These are phyloP conservation scores for Brachionus sp. DNA, from an alignment of 1,140 invertebrate species.

Conservation along the genomic window DNA sequence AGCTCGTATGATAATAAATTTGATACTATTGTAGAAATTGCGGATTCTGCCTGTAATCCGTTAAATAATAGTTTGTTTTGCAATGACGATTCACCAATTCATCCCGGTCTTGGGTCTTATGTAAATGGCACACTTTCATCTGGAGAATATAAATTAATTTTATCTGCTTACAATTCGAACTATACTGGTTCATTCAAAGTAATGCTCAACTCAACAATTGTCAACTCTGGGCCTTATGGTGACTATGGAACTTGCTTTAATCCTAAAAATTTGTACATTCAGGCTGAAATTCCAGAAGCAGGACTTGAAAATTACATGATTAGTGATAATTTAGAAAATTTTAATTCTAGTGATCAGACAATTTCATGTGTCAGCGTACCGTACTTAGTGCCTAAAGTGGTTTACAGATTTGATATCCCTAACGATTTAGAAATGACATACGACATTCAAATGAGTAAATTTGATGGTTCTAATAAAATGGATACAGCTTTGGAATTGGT, in stretches of 20 bases:
- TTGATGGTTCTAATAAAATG: constrained; percentile 4
- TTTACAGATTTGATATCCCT: neutral
- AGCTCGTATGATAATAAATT: neutral
- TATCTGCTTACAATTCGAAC: neutral
- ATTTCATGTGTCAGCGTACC: neutral
- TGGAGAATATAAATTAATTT: neutral
- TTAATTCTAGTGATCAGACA: neutral
- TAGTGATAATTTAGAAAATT: neutral
- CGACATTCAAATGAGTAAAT: constrained; percentile 13
- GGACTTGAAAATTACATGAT: neutral
- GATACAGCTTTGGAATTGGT: neutral
- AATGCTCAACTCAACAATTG: neutral
- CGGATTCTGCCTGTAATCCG: neutral
- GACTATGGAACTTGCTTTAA: neutral
- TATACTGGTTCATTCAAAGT: neutral
- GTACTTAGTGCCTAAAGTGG: neutral
- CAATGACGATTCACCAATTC: neutral
- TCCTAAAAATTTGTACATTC: neutral
- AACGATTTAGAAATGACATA: neutral
- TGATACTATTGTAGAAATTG: neutral
- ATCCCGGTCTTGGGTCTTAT: neutral
- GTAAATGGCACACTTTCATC: neutral
- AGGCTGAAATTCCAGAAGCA: neutral
- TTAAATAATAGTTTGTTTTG: neutral
- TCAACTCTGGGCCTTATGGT: neutral